These are phyloP conservation scores for Notarius quadriscutis DNA, from an alignment of 2,113 vertebrate genomes.

Conservation along the genomic window DNA sequence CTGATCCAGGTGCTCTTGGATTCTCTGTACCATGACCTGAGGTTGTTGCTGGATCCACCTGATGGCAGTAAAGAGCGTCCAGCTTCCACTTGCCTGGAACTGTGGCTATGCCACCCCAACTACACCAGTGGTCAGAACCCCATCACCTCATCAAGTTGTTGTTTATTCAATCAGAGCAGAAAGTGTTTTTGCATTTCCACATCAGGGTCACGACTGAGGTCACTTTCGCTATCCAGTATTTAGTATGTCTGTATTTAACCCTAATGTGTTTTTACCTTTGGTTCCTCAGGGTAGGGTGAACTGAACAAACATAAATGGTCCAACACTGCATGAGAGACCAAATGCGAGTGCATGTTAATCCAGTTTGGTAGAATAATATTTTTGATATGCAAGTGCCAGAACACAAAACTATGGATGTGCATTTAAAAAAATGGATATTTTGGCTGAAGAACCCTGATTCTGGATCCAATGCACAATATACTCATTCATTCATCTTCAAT, in stretches of 20 bases:
- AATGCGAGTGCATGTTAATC: not conserved
- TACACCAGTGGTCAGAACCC: slow-evolving; percentile 75
- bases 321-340: not conserved
- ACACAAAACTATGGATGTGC: not conserved
- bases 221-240: not conserved
- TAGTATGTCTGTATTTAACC: not conserved
- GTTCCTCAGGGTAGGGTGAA: not conserved
- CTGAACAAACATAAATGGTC: not conserved
- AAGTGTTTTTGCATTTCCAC: not conserved
- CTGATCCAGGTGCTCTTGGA: slow-evolving; percentile 75
- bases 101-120: slow-evolving; percentile 79
- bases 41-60: slow-evolving; percentile 74
- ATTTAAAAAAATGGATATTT: not conserved
- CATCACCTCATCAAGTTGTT: not conserved
- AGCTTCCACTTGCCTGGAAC: slow-evolving; percentile 83
- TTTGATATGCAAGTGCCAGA: not conserved
- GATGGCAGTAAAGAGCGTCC: slow-evolving; percentile 80
- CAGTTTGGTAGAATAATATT: not conserved
- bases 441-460: not conserved
- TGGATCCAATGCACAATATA: not conserved
- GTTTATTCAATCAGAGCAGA: not conserved
- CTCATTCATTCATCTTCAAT: not conserved
- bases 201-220: not conserved
- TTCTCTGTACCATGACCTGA: slow-evolving; percentile 75
- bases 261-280: not conserved